These are phyloP conservation scores for Drosophila neotestacea DNA, from an alignment of 2,888 invertebrate genomes.

Conservation along the genomic window DNA sequence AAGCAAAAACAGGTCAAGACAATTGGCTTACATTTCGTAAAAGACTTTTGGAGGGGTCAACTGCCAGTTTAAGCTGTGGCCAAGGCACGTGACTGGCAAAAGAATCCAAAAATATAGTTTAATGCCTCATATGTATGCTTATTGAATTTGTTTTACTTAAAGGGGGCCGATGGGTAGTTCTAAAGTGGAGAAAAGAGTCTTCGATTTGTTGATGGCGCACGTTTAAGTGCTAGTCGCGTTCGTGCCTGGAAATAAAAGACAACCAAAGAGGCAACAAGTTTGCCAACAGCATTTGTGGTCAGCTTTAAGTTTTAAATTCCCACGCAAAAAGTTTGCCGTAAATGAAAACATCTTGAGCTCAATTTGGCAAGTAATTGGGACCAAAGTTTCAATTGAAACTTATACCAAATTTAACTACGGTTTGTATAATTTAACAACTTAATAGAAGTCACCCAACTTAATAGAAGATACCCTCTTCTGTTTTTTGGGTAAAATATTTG, in stretches of 20 bases:
- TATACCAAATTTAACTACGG: slow-evolving; percentile 13
- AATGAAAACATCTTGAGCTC: slow-evolving; percentile 17
- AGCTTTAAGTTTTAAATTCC: slow-evolving; percentile 13
- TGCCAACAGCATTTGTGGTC: slow-evolving; percentile 20
- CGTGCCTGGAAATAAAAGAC: slow-evolving; percentile 24
- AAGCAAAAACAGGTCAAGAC: neutral
- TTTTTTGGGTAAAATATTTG: slow-evolving; percentile 30
- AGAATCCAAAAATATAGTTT: slow-evolving; percentile 26
- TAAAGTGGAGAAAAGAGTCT: neutral
- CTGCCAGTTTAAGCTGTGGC: slow-evolving; percentile 15
- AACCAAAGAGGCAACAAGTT: slow-evolving; percentile 37
- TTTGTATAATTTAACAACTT: neutral
- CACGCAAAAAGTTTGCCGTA: slow-evolving; percentile 2
- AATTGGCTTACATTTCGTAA: neutral
- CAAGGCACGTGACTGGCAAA: slow-evolving; percentile 38
- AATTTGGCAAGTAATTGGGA: slow-evolving; percentile 18
- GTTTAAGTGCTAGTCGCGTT: slow-evolving; percentile 13
- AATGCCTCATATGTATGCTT: slow-evolving; percentile 20
- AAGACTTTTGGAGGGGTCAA: slow-evolving; percentile 4
- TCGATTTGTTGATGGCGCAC: slow-evolving; percentile 56
- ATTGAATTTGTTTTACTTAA: too few relatives aligned
- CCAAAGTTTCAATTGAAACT: slow-evolving; percentile 14
- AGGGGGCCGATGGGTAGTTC: too few relatives aligned
- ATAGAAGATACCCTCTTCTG: neutral
- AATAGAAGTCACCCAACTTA: neutral